Base-by-base conservation (phyloP, 2,113 vertebrate species). In the Podarcis muralis region DNA sequence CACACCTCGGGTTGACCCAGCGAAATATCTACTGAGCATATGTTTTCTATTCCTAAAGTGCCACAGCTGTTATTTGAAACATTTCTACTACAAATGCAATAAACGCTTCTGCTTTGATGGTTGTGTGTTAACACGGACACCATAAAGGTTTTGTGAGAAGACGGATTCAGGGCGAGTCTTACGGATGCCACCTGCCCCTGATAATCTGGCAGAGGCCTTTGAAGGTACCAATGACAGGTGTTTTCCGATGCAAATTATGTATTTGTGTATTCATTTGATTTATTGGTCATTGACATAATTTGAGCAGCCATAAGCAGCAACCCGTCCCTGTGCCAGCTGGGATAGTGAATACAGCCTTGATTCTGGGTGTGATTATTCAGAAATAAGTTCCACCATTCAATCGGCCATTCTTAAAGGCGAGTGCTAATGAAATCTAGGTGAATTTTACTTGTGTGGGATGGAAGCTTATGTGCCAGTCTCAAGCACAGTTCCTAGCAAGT, bases 171-270 rank as follows among this genome's bases (percentile, higher is more conserved):
- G 6, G 43, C 35, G 35, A 27, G n/a, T 65, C 35, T 4, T 66
- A 59, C 81, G 53, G 16, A 15, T 4, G 20, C 16, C 72, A 13
- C 0, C 0, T 25, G 2, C 40, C 25, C 13, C 0, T 16, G 18
- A 35, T 0, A 0, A 0, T 1, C 22, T 53, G 11, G 13, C 23
- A n/a, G 23, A 6, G n/a, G 27, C 11, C 25, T 59, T n/a, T 59
- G 22, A n/a, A 48, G 30, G 0, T 4, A 53, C 79, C 62, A 62
- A 81, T 68, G 0, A 0, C 32, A 75, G 30, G 57, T 65, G 57
- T 74, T 75, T 40, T 27, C 65, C 89, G 76, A 0, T 0, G 4
- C 6, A 12, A 0, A 0, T 13, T 32, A 3, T 18, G 3, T 62
- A 62, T 62, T 13, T 32, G 2, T 18, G 3, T 62, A 62, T 62